Base-by-base conservation (phyloP, 2,797 vertebrate genomes). In the Chelonia mydas region DNA sequence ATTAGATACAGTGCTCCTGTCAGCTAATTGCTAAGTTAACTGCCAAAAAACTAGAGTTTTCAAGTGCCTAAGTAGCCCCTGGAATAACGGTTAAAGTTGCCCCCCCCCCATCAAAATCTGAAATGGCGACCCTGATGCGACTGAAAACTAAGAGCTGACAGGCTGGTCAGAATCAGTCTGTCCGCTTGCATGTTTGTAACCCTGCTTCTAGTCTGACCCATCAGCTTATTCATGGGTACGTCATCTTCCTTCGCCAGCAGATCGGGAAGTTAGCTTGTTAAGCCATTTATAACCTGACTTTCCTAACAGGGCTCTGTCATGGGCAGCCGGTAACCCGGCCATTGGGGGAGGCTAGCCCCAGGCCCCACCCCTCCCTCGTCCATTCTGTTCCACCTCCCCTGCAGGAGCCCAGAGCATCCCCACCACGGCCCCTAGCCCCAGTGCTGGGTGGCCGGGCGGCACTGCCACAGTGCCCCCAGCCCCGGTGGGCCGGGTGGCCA, bases 361-460 rank as follows among this genome's bases (percentile, higher is more conserved):
- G 19, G 21, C 53, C 53, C 47, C 28, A 31, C 25, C 27, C 28
- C 45, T n/a, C 59, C 11, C 54, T 68, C 90, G 41, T 94, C 81
- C 93, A 74, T 54, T 94, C 82, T 93, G 57, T 89, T 0, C 81
- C 68, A 90, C 74, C 84, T 76, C 41, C 76, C 90, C 87, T 33
- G 19, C 54, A 16, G 21, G 23, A n/a, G 82, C 81, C 2, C 68
- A 33, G 72, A 57, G 47, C 77, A 15, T 12, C 17, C 72, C 55
- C 65, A 12, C 28, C 31, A 37, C 41, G 28, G 11, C 50, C 59
- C 31, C 11, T 17, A 5, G 27, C 59, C 59, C 59, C 59, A 27
- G 27, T 33, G 21, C 53, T 54, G 19, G 19, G 8, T 21, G 8
- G 21, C 53, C 21, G 2, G 53, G 53, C 21, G 9, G 53, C 21